Conservation (phyloP, 2,797 vertebrate species). For the Crocodylus rhombifer region DNA sequence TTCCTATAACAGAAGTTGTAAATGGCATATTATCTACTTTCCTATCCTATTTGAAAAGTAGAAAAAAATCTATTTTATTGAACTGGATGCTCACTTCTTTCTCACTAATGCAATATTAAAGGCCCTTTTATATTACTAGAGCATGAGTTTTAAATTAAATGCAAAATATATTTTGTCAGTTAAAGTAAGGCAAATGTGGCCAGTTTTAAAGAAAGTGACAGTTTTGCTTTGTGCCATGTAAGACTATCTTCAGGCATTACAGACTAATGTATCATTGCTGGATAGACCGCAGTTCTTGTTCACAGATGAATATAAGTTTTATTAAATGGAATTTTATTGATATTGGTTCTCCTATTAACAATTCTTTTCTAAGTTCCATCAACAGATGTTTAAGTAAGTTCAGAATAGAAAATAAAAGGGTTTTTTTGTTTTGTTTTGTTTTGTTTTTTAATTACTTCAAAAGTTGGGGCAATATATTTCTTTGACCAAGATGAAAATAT, state of each 20-base stretch:
- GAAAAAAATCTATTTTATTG: slow-evolving; percentile 69
- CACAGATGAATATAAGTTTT: not conserved
- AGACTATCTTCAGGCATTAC: slow-evolving; percentile 22
- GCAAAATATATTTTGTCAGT: slow-evolving; percentile 55
- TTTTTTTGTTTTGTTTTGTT: not conserved
- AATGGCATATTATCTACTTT: slow-evolving; percentile 63
- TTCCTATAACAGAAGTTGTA: slow-evolving; percentile 57
- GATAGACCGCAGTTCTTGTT: not conserved
- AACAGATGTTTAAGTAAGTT: not conserved
- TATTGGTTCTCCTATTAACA: slow-evolving; percentile 24
- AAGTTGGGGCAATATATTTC: not conserved
- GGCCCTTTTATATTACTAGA: slow-evolving; percentile 33
- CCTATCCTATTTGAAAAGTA: slow-evolving; percentile 60
- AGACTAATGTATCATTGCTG: slow-evolving; percentile 12
- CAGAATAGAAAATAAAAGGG: slow-evolving; percentile 35
- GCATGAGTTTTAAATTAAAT: slow-evolving; percentile 66
- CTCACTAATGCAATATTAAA: slow-evolving; percentile 63
- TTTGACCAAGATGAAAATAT: not conserved
- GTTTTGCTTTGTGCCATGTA: not conserved
- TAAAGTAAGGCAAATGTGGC: slow-evolving; percentile 9
- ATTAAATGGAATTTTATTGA: not conserved
- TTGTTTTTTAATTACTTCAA: too few relatives aligned
- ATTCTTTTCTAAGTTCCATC: slow-evolving; percentile 28
- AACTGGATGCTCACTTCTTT: slow-evolving; percentile 49
- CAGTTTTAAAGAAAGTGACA: slow-evolving; percentile 16